phyloP scores from a whole-genome alignment of 2,113 vertebrate genomes.

The Phycodurus eques region DNA sequence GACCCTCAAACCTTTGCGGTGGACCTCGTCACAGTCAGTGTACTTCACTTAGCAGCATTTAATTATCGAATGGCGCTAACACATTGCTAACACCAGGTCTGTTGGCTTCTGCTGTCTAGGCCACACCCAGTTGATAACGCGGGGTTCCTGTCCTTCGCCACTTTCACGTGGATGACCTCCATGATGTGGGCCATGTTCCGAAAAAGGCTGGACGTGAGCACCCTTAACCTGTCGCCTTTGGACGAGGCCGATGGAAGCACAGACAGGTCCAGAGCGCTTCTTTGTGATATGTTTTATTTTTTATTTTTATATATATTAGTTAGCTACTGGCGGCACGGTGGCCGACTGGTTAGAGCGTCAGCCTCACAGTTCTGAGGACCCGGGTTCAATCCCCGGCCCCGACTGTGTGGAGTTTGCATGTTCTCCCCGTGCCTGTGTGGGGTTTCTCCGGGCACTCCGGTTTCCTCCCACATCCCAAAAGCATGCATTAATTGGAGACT shows the following conservation, averaged over 20 bases:
- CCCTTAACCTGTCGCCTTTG: constrained; percentile 60
- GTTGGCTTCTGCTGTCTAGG: constrained; percentile 35
- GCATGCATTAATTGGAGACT: too few relatives aligned
- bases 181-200: constrained; percentile 72
- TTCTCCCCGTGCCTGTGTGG: too few relatives aligned
- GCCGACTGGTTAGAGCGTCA: too few relatives aligned
- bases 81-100: not conserved
- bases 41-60: not conserved
- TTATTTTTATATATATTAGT: not conserved
- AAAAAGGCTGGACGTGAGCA: constrained; percentile 58
- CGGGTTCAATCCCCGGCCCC: too few relatives aligned
- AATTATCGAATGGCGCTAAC: not conserved
- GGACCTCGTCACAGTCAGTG: constrained; percentile 47
- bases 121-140: constrained; percentile 73
- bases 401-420: too few relatives aligned
- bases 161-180: constrained; percentile 74
- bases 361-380: too few relatives aligned
- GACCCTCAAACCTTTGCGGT: constrained; percentile 57
- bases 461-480: too few relatives aligned
- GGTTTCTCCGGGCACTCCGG: too few relatives aligned
- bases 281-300: not conserved
- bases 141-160: constrained; percentile 74
- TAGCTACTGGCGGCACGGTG: too few relatives aligned
- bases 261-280: constrained; percentile 61
- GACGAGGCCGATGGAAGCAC: constrained; percentile 65